Evolutionary conservation across 2,113 vertebrate genomes (phyloP).

Genomic region (Siniperca knerii): DNA sequence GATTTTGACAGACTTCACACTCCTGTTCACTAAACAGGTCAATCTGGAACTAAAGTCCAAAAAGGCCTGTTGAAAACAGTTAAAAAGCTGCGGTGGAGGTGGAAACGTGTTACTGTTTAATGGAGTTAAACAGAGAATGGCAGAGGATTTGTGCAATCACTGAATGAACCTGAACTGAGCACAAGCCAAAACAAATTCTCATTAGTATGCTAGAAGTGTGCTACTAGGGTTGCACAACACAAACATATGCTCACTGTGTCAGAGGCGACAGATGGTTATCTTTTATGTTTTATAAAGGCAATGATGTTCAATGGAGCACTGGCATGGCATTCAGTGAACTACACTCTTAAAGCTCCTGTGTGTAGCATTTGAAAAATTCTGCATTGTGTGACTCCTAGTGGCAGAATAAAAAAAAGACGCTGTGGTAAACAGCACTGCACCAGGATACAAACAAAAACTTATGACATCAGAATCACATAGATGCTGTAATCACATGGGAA

Average conservation of each 20-base stretch:
- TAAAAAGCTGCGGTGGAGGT: not conserved
- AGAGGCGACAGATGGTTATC: not conserved
- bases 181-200: constrained; percentile 2
- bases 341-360: not conserved
- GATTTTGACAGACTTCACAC: not conserved
- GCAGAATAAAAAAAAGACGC: not conserved
- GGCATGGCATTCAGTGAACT: not conserved
- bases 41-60: constrained; percentile 46
- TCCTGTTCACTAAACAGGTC: not conserved
- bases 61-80: not conserved
- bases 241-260: not conserved
- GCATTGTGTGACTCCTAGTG: not conserved
- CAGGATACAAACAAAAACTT: not conserved
- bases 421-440: not conserved
- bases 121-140: constrained; percentile 27
- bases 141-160: constrained; percentile 9
- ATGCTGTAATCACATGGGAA: no score
- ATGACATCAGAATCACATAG: no score
- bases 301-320: not conserved
- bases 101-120: constrained; percentile 45
- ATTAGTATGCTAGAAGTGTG: not conserved
- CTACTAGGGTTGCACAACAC: not conserved
- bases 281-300: not conserved
- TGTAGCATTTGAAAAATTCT: not conserved
- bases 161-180: not conserved